These are phyloP conservation scores for Columba janthina DNA, from an alignment of 2,113 vertebrate genomes.

Conservation along the genomic window DNA sequence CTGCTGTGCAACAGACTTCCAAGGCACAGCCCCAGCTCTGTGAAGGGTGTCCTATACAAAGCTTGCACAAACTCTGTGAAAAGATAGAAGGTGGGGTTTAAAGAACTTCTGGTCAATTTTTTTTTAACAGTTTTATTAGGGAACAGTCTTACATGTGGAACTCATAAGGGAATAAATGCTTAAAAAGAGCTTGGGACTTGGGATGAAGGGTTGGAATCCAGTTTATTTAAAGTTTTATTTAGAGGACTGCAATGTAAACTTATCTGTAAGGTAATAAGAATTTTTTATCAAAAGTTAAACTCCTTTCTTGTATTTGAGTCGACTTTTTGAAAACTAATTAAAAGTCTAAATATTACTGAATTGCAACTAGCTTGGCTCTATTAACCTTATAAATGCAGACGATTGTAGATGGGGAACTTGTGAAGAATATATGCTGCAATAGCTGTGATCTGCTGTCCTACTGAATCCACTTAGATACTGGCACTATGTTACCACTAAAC, in stretches of 20 bases:
- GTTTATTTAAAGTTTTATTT: neutral
- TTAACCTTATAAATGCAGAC: neutral
- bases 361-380: neutral
- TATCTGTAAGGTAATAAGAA: neutral
- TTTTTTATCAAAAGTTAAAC: neutral
- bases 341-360: neutral
- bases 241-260: neutral
- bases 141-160: neutral
- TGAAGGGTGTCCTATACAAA: constrained; percentile 91
- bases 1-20: constrained; percentile 86
- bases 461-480: neutral
- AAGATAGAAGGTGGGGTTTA: constrained; percentile 87
- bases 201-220: neutral
- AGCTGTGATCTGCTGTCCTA: neutral
- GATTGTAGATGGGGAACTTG: neutral
- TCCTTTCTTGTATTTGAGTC: neutral
- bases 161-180: neutral
- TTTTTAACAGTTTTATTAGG: neutral
- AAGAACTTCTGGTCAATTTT: neutral
- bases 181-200: neutral
- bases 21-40: constrained; percentile 86
- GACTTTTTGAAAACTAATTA: neutral
- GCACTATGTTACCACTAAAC: neutral
- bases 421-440: neutral
- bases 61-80: constrained; percentile 92